A percentile compares a stretch with the other conserved stretches of the same genome.
Conservation (phyloP, 2,797 vertebrate species). For the Carapus acus region DNA sequence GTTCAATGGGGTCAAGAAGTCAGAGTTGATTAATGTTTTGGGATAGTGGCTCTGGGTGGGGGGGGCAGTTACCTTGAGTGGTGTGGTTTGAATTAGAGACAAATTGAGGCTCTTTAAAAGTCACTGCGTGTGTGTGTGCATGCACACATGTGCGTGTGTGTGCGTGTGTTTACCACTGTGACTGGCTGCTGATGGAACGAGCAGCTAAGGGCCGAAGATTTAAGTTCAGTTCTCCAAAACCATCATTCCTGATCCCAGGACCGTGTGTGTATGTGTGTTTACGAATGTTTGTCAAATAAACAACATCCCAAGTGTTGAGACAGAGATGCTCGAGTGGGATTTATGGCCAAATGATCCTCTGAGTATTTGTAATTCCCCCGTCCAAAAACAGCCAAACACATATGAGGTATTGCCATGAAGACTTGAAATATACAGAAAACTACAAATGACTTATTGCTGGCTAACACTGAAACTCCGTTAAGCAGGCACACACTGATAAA, state of each 20-base stretch:
- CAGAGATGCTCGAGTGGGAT: not conserved
- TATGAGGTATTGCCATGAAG: too few species aligned
- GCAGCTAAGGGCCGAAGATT: constrained; percentile 20
- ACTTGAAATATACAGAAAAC: too few species aligned
- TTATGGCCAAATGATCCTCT: not conserved
- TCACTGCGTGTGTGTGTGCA: constrained; percentile 29
- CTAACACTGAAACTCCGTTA: not conserved
- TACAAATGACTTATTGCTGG: not conserved
- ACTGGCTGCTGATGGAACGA: constrained; percentile 39
- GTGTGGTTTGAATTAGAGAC: constrained; percentile 59
- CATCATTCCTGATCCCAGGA: too few species aligned
- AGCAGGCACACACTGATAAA: not conserved
- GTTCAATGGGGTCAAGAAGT: constrained; percentile 60
- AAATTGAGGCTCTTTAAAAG: constrained; percentile 39
- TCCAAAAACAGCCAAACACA: too few species aligned
- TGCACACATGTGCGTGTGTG: too few species aligned
- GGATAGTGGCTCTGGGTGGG: constrained; percentile 34
- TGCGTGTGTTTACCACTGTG: constrained; percentile 32
- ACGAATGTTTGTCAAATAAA: too few species aligned
- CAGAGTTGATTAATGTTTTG: constrained; percentile 62
- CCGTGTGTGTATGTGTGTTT: too few species aligned
- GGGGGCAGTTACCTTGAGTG: constrained; percentile 1
- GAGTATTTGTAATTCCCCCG: too few species aligned
- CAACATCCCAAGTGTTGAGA: not conserved
- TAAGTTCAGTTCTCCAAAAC: not conserved